Conservation (phyloP, 2,113 vertebrate species). For the Sapayoa aenigma region DNA sequence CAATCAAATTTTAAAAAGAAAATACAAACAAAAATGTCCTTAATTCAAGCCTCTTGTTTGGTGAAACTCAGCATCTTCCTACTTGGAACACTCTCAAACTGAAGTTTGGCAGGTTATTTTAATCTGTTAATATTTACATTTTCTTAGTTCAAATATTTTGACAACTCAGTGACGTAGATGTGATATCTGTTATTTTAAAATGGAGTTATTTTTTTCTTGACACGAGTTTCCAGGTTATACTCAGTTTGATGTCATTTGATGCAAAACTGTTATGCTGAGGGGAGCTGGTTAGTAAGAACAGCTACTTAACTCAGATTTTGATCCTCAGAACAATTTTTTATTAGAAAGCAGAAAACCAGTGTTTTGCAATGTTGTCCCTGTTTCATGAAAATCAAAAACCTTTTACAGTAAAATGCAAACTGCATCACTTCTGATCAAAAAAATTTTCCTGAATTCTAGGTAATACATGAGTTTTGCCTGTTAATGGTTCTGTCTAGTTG, state of each 20-base stretch:
- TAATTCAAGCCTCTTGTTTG: not conserved
- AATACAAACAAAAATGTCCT: not conserved
- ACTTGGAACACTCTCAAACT: not conserved
- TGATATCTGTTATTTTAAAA: not conserved
- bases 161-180: not conserved
- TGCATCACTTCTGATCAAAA: not conserved
- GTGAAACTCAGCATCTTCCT: not conserved
- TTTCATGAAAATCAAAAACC: not conserved
- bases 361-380: not conserved
- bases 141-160: constrained; percentile 58
- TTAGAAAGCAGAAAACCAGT: not conserved
- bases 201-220: not conserved
- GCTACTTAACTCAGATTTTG: not conserved
- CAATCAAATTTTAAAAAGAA: not conserved
- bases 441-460: not conserved
- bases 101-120: not conserved
- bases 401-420: not conserved
- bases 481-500: not conserved
- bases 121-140: constrained; percentile 38
- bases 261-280: not conserved
- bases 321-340: not conserved
- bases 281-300: not conserved
- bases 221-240: not conserved
- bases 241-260: not conserved
- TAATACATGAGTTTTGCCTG: not conserved